Percentiles rank a stretch among this genome's conserved stretches.
phyloP scores from a whole-genome alignment of 2,888 invertebrate species.

The Seira ritae region DNA sequence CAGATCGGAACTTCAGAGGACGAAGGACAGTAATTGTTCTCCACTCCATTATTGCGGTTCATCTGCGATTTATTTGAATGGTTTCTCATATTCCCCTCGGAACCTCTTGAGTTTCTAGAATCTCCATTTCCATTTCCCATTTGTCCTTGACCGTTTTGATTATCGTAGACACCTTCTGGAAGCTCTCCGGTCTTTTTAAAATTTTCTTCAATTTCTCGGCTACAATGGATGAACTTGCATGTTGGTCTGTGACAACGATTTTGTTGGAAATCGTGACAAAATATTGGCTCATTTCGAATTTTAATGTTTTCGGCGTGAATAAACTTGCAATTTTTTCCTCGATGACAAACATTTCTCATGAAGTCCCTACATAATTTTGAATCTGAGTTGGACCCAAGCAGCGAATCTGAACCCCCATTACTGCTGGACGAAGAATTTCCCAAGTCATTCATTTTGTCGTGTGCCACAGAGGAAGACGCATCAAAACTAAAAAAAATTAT shows the following conservation, averaged over 20 bases:
- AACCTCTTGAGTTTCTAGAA: conserved; percentile 20
- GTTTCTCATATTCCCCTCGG: conserved; percentile 49
- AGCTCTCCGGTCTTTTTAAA: conserved; percentile 84
- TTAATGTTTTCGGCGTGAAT: conserved; percentile 71
- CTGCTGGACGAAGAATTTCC: conserved; percentile 44
- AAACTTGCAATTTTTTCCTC: conserved; percentile 77
- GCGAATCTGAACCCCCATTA: conserved; percentile 57
- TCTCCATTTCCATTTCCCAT: conserved; percentile 44
- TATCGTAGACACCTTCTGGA: conserved; percentile 76
- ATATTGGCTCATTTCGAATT: conserved; percentile 75
- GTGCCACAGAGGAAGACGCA: background rate
- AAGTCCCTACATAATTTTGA: conserved; percentile 80
- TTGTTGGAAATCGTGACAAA: conserved; percentile 80
- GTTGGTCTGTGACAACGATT: conserved; percentile 77
- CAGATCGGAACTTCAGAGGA: conserved; percentile 78
- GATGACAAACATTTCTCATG: conserved; percentile 80
- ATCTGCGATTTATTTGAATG: conserved; percentile 12
- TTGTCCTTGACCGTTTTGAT: conserved; percentile 31
- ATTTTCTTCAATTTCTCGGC: conserved; percentile 83
- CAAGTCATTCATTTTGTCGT: conserved; percentile 42
- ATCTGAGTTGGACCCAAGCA: conserved; percentile 72
- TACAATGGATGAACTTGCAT: conserved; percentile 87
- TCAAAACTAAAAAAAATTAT: too few relatives aligned
- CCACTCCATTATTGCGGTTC: conserved; percentile 70
- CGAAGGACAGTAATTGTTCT: conserved; percentile 69